phyloP scores from a whole-genome alignment of 2,888 invertebrate genomes.

The Drosophila prolongata region DNA sequence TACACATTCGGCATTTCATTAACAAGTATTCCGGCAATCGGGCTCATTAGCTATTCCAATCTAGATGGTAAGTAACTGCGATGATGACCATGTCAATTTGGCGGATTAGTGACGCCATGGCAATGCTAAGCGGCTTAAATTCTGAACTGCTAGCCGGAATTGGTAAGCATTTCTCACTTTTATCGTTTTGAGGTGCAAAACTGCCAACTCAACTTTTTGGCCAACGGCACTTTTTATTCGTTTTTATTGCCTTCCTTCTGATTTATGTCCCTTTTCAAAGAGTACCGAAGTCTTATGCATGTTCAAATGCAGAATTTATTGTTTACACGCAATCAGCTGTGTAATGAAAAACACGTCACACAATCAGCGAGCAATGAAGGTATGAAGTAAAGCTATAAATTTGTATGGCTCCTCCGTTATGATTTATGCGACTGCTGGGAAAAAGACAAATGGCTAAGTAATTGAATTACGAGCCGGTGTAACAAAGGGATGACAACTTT shows the following conservation, averaged over 20 bases:
- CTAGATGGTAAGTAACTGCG: conserved; percentile 51
- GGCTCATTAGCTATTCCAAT: conserved; percentile 69
- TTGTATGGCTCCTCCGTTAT: conserved; percentile 52
- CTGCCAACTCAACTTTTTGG: conserved; percentile 9
- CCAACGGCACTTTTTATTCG: conserved; percentile 3
- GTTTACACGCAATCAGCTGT: conserved; percentile 73
- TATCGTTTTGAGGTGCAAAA: conserved; percentile 7
- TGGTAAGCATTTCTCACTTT: no score
- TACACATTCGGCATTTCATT: conserved; percentile 59
- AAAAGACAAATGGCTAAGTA: conserved; percentile 75
- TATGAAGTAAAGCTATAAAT: conserved; percentile 62
- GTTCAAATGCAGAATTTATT: conserved; percentile 63
- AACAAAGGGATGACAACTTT: conserved; percentile 53
- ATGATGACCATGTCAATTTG: conserved; percentile 60
- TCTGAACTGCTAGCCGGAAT: neutral
- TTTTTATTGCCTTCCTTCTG: conserved; percentile 10
- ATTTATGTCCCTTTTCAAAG: conserved; percentile 23
- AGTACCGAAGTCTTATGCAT: conserved; percentile 35
- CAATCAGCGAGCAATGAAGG: conserved; percentile 51
- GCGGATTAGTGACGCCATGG: conserved; percentile 65
- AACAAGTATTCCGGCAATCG: conserved; percentile 49
- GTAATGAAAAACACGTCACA: conserved; percentile 59
- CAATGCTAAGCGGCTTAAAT: conserved; percentile 71
- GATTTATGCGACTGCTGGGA: conserved; percentile 66
- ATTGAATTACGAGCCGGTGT: conserved; percentile 66